phyloP scores from a whole-genome alignment of 1,140 invertebrate species.

The Delia radicum region DNA sequence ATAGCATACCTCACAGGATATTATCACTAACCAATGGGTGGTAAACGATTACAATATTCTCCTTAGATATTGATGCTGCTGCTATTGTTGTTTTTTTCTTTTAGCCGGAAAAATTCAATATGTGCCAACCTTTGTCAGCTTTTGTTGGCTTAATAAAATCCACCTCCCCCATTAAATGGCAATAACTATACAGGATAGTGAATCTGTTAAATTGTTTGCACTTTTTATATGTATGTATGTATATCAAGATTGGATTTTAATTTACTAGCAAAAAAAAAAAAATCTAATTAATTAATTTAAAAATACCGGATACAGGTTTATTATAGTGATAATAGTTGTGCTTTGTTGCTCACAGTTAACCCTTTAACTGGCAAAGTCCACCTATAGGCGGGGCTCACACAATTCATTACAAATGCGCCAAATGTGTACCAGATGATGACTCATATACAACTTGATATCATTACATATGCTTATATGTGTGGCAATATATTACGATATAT shows the following conservation, averaged over 20 bases:
- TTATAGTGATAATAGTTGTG: no score
- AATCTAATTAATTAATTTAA: background rate
- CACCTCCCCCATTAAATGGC: background rate
- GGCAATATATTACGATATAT: no score
- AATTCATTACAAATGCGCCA: no score
- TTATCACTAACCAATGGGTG: background rate
- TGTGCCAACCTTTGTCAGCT: background rate
- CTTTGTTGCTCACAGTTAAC: no score
- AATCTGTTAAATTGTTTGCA: no score
- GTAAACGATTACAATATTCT: background rate
- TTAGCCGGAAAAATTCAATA: slow-evolving; percentile 25
- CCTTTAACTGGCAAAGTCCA: no score
- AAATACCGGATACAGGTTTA: background rate
- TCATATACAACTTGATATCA: no score
- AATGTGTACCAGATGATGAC: no score
- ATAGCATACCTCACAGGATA: no score
- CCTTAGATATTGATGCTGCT: background rate
- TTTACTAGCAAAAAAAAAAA: background rate
- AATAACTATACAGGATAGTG: no score
- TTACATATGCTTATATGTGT: no score
- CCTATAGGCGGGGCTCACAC: no score
- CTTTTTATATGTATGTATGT: background rate
- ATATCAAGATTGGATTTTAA: background rate
- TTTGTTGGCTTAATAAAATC: background rate
- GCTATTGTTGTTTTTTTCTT: slow-evolving; percentile 24